These are phyloP conservation scores for Pituophis catenifer DNA, from an alignment of 2,113 vertebrate genomes.

Conservation along the genomic window DNA sequence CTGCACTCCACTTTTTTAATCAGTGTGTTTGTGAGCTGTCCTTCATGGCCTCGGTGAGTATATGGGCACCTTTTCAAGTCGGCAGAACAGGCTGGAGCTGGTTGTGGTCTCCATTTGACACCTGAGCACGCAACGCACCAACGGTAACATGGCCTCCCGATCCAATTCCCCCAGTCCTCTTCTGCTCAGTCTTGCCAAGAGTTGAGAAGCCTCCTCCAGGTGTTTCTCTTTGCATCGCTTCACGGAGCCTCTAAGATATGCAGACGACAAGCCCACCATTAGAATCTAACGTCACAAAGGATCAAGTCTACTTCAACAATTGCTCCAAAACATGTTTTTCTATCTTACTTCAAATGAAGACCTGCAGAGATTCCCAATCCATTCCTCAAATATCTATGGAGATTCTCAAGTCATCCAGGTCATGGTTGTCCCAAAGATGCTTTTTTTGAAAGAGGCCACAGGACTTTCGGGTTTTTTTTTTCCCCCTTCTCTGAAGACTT, in stretches of 20 bases:
- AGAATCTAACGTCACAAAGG: not conserved
- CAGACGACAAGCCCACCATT: not conserved
- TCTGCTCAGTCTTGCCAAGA: slow-evolving; percentile 58
- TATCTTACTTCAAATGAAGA: not conserved
- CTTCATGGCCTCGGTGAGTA: fast-evolving
- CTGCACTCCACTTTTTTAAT: too few relatives aligned
- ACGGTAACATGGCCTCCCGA: slow-evolving; percentile 51
- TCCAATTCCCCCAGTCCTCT: slow-evolving; percentile 52
- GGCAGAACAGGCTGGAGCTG: slow-evolving; percentile 79
- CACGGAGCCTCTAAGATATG: slow-evolving; percentile 62
- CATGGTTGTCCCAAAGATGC: too few relatives aligned
- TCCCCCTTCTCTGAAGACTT: too few relatives aligned
- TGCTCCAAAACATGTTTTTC: not conserved
- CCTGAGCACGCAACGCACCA: slow-evolving; percentile 75
- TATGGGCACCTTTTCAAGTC: slow-evolving; percentile 79
- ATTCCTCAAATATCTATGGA: not conserved
- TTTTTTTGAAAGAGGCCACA: too few relatives aligned
- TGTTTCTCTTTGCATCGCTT: slow-evolving; percentile 78
- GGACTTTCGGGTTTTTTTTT: too few relatives aligned
- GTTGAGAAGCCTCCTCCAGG: slow-evolving; percentile 77
- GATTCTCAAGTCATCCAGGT: too few relatives aligned
- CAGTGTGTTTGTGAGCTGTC: not conserved
- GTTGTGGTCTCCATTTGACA: slow-evolving; percentile 73
- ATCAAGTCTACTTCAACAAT: not conserved
- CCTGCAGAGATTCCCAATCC: not conserved